Base-by-base conservation (phyloP, 2,113 vertebrate genomes). In the Vombatus ursinus region DNA sequence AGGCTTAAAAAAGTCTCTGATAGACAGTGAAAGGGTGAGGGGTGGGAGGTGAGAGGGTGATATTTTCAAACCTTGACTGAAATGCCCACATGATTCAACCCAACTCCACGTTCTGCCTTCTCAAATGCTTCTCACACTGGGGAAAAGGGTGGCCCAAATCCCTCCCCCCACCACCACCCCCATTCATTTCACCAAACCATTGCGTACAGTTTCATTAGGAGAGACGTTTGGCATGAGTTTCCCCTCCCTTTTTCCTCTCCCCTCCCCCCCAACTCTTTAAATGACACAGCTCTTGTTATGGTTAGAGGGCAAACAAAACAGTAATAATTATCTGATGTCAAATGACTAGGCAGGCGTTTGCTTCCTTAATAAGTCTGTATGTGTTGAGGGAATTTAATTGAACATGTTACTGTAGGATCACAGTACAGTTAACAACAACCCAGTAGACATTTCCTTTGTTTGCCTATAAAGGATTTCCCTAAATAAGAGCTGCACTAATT, bases 321-420 rank as follows among this genome's bases (percentile, higher is more conserved):
- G n/a, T 84, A 44, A 84, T 44, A 44, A 84, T 44, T 84, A 84
- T 84, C 68, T 84, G 68, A 84, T 84, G n/a, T 84, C 68, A 84
- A 44, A 84, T 84, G n/a, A 84, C 68, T 84, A 23, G 19, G 68
- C 16, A 84, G 37, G 37, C 68, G 0, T 44, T 84, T 44, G 68
- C 68, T 84, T 84, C 68, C 68, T 84, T 84, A 84, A 84, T 84
- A 84, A 84, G 68, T 84, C 68, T 84, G 68, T 84, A 84, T 44
- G 68, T 84, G 68, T 84, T 44, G n/a, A 84, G 68, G 68, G 68
- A 84, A 84, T 84, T 84, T 84, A 44, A 84, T 84, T 84, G 68
- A 84, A 84, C 68, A 84, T 44, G 37, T 84, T 84, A 84, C 68
- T 44, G 37, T 84, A 84, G n/a, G 68, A 84, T 84, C 68, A 84